Conservation (phyloP, 2,888 invertebrate genomes). For the Melinopterus prodromus region DNA sequence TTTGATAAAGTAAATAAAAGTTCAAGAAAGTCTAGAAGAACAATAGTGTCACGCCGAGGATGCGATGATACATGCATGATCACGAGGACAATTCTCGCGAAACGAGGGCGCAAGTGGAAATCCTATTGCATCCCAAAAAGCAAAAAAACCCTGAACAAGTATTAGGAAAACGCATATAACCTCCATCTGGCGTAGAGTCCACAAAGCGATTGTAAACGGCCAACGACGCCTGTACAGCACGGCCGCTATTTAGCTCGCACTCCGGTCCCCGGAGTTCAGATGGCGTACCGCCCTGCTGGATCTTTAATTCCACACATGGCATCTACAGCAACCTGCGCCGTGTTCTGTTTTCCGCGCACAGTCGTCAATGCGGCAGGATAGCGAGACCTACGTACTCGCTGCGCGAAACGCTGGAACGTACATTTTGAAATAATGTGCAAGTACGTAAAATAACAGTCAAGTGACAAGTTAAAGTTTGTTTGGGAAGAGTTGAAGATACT, state of each 20-base stretch:
- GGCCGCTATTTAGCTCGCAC: background rate
- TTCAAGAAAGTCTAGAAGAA: no score
- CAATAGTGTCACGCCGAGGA: no score
- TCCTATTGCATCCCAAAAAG: no score
- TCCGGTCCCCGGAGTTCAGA: background rate
- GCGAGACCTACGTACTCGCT: background rate
- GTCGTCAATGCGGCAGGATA: slow-evolving; percentile 24
- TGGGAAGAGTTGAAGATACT: background rate
- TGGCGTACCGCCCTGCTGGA: slow-evolving; percentile 33
- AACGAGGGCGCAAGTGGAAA: no score
- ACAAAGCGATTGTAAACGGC: background rate
- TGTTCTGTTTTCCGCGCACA: slow-evolving; percentile 13
- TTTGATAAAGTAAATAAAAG: no score
- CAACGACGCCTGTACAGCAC: background rate
- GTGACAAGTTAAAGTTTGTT: slow-evolving; percentile 17
- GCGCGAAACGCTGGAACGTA: slow-evolving; percentile 11
- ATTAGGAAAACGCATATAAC: no score
- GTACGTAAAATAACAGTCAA: slow-evolving; percentile 6
- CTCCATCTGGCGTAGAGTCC: background rate
- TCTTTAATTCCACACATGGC: slow-evolving; percentile 54
- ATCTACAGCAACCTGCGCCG: slow-evolving; percentile 41
- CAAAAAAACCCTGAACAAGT: no score
- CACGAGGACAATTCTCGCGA: no score
- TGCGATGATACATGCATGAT: no score
- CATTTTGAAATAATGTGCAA: slow-evolving; percentile 10